Base-by-base conservation (phyloP, 2,888 invertebrate genomes). In the Metallyticus violacea region DNA sequence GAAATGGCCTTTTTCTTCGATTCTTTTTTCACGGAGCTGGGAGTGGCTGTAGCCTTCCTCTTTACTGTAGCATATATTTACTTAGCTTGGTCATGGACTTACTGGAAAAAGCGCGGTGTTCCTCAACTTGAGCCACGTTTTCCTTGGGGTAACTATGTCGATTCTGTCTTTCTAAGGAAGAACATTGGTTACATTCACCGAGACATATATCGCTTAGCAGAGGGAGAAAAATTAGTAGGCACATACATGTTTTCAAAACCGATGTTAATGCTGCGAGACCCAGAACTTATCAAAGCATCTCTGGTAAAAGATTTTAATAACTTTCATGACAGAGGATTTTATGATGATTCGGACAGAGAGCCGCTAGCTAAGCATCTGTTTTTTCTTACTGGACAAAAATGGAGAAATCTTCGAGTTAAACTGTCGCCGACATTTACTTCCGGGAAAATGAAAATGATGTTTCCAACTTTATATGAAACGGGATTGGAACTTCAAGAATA, bases 381-480 rank as follows among this genome's bases (percentile, higher is more conserved):
- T 89, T 92, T 93, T 87, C 90, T 94, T 77, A 92, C 92, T 84
- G 94, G 94, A 0, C 91, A 93, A 7, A 92, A 93, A 85, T 96
- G 96, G 96, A 95, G 93, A 89, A 92, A 92, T 84, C 90, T 96
- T 28, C 92, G 96, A 26, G 89, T 93, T 0, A 95, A 95, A 89
- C 91, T 96, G 89, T 93, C 95, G 0, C 95, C 95, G 0, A 93
- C 94, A 0, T 96, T 95, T 90, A 94, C 95, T 0, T 93, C 95
- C 0, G 94, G 94, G 6, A 95, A 95, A 90, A 90, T 96, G 82
- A 95, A 94, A 90, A 93, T 91, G 2, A 95, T 95, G 94, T 95
- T 94, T 89, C 92, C 92, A 0, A 93, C 94, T 0, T 93, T 95
- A 7, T 92, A 94, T 77, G 91, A 93, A 76, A 93, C 94, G 86